Base-by-base conservation (phyloP, 2,113 vertebrate species). In the Antechinus flavipes region DNA sequence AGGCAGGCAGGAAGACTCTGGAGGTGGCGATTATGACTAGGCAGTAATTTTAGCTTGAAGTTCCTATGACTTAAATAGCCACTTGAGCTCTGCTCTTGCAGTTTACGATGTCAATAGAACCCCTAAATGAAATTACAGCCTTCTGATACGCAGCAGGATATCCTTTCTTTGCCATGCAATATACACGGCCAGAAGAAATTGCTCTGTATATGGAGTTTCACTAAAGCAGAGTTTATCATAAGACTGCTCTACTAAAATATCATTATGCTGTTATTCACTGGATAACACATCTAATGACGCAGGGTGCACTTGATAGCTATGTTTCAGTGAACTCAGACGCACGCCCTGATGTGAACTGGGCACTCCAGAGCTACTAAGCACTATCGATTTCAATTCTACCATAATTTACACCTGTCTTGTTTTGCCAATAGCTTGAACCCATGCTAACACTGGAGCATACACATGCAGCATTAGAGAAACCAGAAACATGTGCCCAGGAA, bases 71-170 rank as follows among this genome's bases (percentile, higher is more conserved):
- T 99, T 99, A 98, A 99, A 99, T 98, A 99, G 98, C 98, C 98
- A 99, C 98, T 99, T 98, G 98, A 99, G 98, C 98, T 98, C 98
- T 98, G 98, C 98, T 98, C 98, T 98, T 94, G 96, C 98, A 98
- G 98, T 99, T 98, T 99, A 99, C 97, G 90, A 98, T 98, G 98
- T 98, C 98, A 98, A 98, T 98, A 98, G 98, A 99, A 98, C 97
- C 98, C 98, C 98, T 98, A 98, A 98, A 99, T 98, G 98, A 99
- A 99, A 99, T 99, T 99, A 99, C 97, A 99, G 98, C 98, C 98
- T 99, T 98, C 98, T 98, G 98, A 98, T 98, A 99, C 98, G 96
- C 98, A 98, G 98, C 98, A 95, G 99, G 98, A 97, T 98, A 98
- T 97, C 98, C 98, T 99, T 99, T 99, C 98, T 99, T 98, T 98